Conservation (phyloP, 2,113 vertebrate species). For the Eptatretus burgeri region DNA sequence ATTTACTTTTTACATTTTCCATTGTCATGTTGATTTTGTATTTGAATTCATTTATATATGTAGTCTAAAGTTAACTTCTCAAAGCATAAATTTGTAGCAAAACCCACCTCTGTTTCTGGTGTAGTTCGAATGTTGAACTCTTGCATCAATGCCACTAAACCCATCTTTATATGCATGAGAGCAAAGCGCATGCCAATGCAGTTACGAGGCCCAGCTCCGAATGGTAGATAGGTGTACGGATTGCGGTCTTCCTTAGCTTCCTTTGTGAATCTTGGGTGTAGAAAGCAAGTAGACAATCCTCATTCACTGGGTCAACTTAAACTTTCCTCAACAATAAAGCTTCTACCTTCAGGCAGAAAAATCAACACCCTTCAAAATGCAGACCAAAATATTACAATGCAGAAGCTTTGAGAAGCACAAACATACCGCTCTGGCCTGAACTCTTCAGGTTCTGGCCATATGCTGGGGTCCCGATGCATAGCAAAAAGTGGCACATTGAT, state of each 20-base stretch:
- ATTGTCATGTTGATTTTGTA: too few species aligned
- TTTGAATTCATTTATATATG: too few species aligned
- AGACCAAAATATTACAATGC: too few species aligned
- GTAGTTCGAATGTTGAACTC: slow-evolving; percentile 25
- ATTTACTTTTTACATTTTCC: too few species aligned
- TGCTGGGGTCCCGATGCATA: slow-evolving; percentile 15
- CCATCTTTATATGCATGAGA: slow-evolving; percentile 22
- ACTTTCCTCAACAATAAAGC: too few species aligned
- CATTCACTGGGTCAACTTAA: too few species aligned
- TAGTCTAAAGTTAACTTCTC: too few species aligned
- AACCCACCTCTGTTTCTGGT: slow-evolving; percentile 25
- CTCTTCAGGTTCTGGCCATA: slow-evolving; percentile 25
- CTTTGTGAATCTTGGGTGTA: slow-evolving; percentile 23
- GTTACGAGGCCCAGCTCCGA: slow-evolving; percentile 33
- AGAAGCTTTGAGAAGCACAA: too few species aligned
- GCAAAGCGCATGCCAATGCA: slow-evolving; percentile 40
- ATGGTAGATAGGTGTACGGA: slow-evolving; percentile 27
- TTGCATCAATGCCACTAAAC: slow-evolving; percentile 20
- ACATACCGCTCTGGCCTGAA: slow-evolving; percentile 31
- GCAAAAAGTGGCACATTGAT: slow-evolving; percentile 17
- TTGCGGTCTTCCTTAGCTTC: slow-evolving; percentile 19
- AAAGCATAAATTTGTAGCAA: too few species aligned
- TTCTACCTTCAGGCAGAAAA: too few species aligned
- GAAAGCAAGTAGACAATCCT: too few species aligned
- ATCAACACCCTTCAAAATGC: too few species aligned